Percentiles rank a stretch among this genome's conserved stretches.
phyloP scores from a whole-genome alignment of 2,888 invertebrate genomes.

The Apamea monoglypha region DNA sequence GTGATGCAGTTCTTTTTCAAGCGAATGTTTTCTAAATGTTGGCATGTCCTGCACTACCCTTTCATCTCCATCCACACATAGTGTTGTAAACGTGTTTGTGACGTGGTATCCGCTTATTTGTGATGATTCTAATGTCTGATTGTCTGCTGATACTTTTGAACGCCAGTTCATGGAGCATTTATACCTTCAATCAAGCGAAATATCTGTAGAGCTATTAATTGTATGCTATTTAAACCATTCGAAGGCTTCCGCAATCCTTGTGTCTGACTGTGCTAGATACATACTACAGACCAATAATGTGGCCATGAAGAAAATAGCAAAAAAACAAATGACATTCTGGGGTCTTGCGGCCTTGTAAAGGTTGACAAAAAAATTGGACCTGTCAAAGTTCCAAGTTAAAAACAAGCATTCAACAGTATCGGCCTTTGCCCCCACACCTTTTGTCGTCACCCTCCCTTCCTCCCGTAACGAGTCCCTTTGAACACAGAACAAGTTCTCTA shows the following conservation, averaged over 20 bases:
- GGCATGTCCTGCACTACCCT: slow-evolving; percentile 66
- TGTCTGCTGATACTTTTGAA: slow-evolving; percentile 57
- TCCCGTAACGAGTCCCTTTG: slow-evolving; percentile 55
- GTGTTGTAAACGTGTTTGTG: slow-evolving; percentile 52
- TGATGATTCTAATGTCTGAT: slow-evolving; percentile 24
- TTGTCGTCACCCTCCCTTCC: slow-evolving; percentile 29
- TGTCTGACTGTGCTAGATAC: background rate
- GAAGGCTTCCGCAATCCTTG: background rate
- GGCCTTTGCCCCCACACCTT: slow-evolving; percentile 28
- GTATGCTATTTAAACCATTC: too few relatives aligned
- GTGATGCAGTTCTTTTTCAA: slow-evolving; percentile 24
- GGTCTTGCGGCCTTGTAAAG: background rate
- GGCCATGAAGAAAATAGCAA: background rate
- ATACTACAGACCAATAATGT: background rate
- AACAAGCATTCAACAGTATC: slow-evolving; percentile 52
- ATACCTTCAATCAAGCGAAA: background rate
- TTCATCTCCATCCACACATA: slow-evolving; percentile 65
- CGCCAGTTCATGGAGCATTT: too few relatives aligned
- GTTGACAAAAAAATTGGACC: background rate
- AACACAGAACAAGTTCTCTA: slow-evolving; percentile 94
- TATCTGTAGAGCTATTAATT: background rate
- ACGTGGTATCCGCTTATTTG: slow-evolving; percentile 48
- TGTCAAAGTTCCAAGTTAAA: background rate
- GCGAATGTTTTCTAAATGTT: slow-evolving; percentile 41
- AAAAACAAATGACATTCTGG: background rate